A percentile compares a stretch with the other conserved stretches of the same genome.
These are phyloP conservation scores for Ptyas mucosa DNA, from an alignment of 2,113 vertebrate species.

Conservation along the genomic window DNA sequence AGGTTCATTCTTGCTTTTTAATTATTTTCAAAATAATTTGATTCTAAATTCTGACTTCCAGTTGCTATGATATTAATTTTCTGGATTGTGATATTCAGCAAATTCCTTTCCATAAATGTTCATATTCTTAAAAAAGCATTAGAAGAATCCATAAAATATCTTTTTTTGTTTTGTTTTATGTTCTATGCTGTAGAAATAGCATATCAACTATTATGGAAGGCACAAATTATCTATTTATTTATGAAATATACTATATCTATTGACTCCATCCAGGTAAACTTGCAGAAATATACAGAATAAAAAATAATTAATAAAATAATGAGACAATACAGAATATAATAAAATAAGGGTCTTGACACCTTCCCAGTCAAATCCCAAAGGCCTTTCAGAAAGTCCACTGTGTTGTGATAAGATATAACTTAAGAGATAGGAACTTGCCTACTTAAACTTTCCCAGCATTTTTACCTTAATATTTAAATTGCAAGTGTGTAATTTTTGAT, in stretches of 20 bases:
- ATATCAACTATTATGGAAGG: background rate
- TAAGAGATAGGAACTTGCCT: background rate
- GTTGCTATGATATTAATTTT: background rate
- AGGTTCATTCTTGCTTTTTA: background rate
- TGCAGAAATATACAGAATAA: background rate
- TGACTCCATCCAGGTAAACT: background rate
- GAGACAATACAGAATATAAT: background rate
- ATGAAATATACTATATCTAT: background rate
- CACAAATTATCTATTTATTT: background rate
- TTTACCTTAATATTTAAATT: background rate
- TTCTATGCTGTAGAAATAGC: background rate
- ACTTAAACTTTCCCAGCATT: background rate
- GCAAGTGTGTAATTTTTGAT: background rate
- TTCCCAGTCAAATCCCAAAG: background rate
- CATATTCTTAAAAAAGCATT: background rate
- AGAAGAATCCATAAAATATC: background rate
- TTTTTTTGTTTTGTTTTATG: background rate
- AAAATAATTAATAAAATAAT: background rate
- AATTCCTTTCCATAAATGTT: background rate
- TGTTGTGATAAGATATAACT: background rate
- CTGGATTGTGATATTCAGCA: slow-evolving; percentile 3
- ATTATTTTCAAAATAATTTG: slow-evolving; percentile 8
- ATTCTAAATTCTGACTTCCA: slow-evolving; percentile 1
- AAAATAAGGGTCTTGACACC: background rate
- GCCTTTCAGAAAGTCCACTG: background rate